Conservation (phyloP, 2,797 vertebrate genomes). For the Brotula barbata region DNA sequence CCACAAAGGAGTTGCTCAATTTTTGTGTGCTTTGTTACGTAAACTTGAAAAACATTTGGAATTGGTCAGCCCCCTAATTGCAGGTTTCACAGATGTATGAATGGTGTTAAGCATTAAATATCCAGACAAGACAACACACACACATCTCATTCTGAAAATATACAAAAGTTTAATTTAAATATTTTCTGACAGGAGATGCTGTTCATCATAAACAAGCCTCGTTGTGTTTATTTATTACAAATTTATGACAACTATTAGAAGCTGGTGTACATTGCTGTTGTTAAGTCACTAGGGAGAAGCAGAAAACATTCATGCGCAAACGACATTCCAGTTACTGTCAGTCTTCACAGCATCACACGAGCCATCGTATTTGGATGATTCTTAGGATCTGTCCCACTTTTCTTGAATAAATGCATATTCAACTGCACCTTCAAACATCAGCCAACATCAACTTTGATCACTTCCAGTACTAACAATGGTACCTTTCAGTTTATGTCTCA, state of each 20-base stretch:
- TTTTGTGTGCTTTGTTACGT: no score
- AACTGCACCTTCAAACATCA: conserved; percentile 15
- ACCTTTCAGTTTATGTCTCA: conserved; percentile 20
- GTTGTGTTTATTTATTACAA: conserved; percentile 55
- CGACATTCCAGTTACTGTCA: conserved; percentile 52
- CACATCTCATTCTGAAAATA: conserved; percentile 70
- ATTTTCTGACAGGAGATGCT: conserved; percentile 50
- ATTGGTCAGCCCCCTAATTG: no score
- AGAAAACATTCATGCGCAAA: conserved; percentile 51
- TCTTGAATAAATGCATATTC: conserved; percentile 25
- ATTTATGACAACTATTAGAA: conserved; percentile 53
- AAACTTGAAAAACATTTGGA: no score
- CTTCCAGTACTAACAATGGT: conserved; percentile 2
- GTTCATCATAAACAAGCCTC: conserved; percentile 40
- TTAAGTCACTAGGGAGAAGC: conserved; percentile 59
- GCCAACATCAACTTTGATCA: conserved; percentile 21
- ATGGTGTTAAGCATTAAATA: background rate
- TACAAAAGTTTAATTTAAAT: conserved; percentile 79
- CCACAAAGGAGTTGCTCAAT: no score
- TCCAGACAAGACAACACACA: conserved; percentile 32
- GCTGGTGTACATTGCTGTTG: conserved; percentile 46
- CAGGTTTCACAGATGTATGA: no score
- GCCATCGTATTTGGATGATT: conserved; percentile 27
- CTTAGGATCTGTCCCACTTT: conserved; percentile 4
- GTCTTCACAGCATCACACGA: conserved; percentile 40